Conservation (phyloP, 2,888 invertebrate genomes). For the Cephus runcator region DNA sequence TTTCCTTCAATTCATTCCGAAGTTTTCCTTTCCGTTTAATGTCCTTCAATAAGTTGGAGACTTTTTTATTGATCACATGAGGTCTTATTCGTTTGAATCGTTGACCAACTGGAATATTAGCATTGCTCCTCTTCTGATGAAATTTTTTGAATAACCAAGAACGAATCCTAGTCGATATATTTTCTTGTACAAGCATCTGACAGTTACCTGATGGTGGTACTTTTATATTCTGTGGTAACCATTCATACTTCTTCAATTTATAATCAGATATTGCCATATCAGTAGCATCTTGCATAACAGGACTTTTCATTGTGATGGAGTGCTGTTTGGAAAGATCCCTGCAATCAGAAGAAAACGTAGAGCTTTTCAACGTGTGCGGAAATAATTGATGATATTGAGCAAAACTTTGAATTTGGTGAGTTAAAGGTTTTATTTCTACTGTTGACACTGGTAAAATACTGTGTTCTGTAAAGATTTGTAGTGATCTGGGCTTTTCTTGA, state of each 20-base stretch:
- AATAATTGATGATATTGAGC: not conserved
- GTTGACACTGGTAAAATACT: not conserved
- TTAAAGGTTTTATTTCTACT: not conserved
- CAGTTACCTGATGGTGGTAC: not conserved
- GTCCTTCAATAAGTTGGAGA: not conserved
- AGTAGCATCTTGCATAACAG: not conserved
- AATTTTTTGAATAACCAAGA: conserved; percentile 11
- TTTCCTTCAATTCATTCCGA: not conserved
- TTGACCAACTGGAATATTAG: not conserved
- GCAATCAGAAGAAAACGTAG: not conserved
- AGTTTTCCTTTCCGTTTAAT: not conserved
- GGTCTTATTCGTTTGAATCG: not conserved
- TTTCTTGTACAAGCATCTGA: not conserved
- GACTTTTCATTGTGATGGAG: not conserved
- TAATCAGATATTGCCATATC: not conserved
- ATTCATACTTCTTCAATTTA: not conserved
- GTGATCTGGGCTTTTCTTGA: not conserved
- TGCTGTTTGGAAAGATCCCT: not conserved
- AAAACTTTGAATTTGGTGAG: not conserved
- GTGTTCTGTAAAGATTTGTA: not conserved
- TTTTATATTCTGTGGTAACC: not conserved
- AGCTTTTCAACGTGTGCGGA: not conserved
- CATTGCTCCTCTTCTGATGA: not conserved
- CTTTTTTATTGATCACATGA: not conserved
- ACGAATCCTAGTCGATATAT: not conserved